Evolutionary conservation across 2,113 vertebrate genomes (phyloP), one percentile per base, ranked within the genome.

Genomic region (Daphoenositta chrysoptera): DNA sequence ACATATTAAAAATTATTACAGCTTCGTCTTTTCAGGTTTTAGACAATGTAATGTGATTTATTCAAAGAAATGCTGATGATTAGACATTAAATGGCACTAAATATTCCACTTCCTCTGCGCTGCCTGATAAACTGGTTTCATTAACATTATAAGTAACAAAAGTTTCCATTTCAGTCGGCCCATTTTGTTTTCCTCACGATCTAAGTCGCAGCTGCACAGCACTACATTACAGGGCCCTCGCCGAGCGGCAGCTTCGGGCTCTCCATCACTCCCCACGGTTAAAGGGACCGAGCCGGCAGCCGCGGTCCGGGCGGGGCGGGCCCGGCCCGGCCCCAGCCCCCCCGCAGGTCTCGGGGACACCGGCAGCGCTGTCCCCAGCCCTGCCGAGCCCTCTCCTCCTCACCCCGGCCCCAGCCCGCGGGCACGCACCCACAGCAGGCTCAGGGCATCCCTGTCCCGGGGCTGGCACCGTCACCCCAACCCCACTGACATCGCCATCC

Each of bases 101-200:
- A 97, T 97, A 97, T 97, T 97, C 97, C 94, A 97, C 97, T 97
- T 97, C 97, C 97, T 97, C 97, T 97, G 94, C 93, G 83, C 97
- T 94, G 97, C 97, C 97, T 97, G 97, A 97, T 97, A 97, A 97
- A 97, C 97, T 97, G 96, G 97, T 97, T 97, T 97, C 97, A 97
- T 97, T 97, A 97, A 97, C 97, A 97, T 97, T 97, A 97, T 97
- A 97, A 97, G 96, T 97, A 97, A 97, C 97, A 97, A 97, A 97
- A 97, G 97, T 97, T 97, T 97, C 97, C 97, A 97, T 97, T 97
- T 97, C 97, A 97, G 97, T 97, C 97, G 93, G 93, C 96, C 97
- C 93, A 93, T 96, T 97, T 95, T 95, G 93, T 96, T 97, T 97
- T 94, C 91, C 95, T 96, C 92, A 91, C 89, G 88, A 95, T 97